Evolutionary conservation across 2,797 vertebrate genomes (phyloP).

Genomic region (Geotrypetes seraphini): DNA sequence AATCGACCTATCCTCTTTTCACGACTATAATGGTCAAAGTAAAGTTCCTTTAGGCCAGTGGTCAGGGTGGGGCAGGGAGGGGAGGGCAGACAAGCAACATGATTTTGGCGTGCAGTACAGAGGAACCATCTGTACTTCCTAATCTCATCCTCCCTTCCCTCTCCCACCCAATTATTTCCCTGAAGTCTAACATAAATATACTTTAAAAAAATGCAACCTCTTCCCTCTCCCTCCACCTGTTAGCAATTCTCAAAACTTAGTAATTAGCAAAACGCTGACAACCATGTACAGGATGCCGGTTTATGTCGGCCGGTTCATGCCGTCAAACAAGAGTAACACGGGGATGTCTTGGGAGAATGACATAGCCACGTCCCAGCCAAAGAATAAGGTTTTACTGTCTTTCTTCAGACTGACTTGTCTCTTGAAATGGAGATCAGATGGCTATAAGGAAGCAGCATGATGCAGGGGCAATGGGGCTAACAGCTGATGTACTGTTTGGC

Average conservation of each 20-base stretch:
- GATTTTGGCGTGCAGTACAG: no score
- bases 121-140: no score
- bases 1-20: no score
- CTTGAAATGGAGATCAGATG: conserved; percentile 47
- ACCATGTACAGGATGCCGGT: conserved; percentile 39
- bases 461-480: conserved; percentile 31
- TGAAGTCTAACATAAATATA: conserved; percentile 26
- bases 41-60: no score
- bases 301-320: conserved; percentile 44
- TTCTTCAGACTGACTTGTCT: conserved; percentile 30
- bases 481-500: conserved; percentile 54
- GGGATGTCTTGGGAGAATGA: no score
- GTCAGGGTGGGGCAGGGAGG: no score
- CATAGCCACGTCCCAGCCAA: no score
- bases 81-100: no score
- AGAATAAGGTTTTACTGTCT: no score
- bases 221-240: conserved; percentile 30
- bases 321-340: no score
- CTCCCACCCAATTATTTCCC: conserved; percentile 6
- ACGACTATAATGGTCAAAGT: no score
- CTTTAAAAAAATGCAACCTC: conserved; percentile 22
- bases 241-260: conserved; percentile 29
- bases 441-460: conserved; percentile 54
- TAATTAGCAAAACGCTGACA: no score
- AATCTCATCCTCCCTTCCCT: conserved; percentile 6